phyloP scores from a whole-genome alignment of 2,113 vertebrate genomes.

The Petaurus breviceps region DNA sequence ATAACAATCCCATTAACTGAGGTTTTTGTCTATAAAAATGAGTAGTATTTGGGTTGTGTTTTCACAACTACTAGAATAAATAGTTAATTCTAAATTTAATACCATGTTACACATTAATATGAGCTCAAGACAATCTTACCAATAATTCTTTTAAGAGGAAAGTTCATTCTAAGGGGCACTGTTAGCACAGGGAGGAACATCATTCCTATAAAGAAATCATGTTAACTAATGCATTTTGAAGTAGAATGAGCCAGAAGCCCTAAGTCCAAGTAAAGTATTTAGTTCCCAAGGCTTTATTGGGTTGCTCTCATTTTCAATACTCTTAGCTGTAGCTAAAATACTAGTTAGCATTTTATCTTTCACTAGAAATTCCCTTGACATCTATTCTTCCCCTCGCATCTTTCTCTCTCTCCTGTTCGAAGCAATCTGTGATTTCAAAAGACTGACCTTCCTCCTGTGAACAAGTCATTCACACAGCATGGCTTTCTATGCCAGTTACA shows the following conservation, averaged over 20 bases:
- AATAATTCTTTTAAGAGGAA: constrained; percentile 63
- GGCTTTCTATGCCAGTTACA: constrained; percentile 48
- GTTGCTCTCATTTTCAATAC: constrained; percentile 55
- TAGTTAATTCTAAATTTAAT: constrained; percentile 29
- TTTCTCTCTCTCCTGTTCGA: constrained; percentile 59
- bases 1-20: constrained; percentile 12
- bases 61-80: constrained; percentile 50
- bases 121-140: constrained; percentile 38
- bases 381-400: constrained; percentile 41
- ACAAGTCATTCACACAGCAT: constrained; percentile 54
- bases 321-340: constrained; percentile 47
- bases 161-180: constrained; percentile 34
- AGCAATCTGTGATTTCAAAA: constrained; percentile 63
- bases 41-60: constrained; percentile 45
- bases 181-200: constrained; percentile 21
- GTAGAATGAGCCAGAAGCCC: constrained; percentile 1
- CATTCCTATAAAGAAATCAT: constrained; percentile 50
- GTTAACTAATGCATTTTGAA: constrained; percentile 31
- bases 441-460: constrained; percentile 65
- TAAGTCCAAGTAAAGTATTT: constrained; percentile 39
- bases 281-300: constrained; percentile 33
- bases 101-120: neutral
- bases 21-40: constrained; percentile 35
- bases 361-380: constrained; percentile 62
- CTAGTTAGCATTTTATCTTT: constrained; percentile 56